Evolutionary conservation across 2,797 vertebrate species (phyloP), one percentile per base, ranked within the genome.

Genomic region (Acomys russatus): DNA sequence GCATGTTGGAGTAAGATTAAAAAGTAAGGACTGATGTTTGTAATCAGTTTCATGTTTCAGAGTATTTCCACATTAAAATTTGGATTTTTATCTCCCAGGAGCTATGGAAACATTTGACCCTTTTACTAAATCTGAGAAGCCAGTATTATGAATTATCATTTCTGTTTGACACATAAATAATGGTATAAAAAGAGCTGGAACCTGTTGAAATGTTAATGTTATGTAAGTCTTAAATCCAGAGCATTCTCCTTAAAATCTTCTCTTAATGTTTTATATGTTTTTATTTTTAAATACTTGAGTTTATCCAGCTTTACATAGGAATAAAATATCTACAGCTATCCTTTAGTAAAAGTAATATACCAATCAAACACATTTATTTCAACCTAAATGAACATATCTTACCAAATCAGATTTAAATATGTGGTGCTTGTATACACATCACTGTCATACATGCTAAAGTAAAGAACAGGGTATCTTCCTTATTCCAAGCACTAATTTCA

Each of bases 41-140:
- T 74, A 71, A 66, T 84, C 61, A 12, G 7, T 14, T 33, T 44
- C 1, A 76, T 61, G 87, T 85, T 88, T 88, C 6, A 84, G n/a
- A 92, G 28, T 35, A 76, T 3, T 61, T 30, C 2, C 30, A 56
- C 3, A 88, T 73, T 92, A 17, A 86, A 44, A 12, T 76, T 96
- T 92, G 92, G 59, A 44, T 44, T 44, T 44, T 44, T 44, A 44
- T 44, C 44, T 44, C 44, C 44, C 44, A 44, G 44, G 44, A 44
- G 44, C 44, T 44, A 44, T 44, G 44, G 44, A 59, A 59, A 59
- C 18, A 91, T 76, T 94, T 14, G 9, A 80, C 0, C 12, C 2
- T 79, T 74, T 90, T n/a, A 18, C 23, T 91, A 77, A 84, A 1
- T 73, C 92, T 95, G 30, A 94, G n/a, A 91, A 79, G 0, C 17